Percentiles rank a stretch among this genome's conserved stretches.
phyloP scores from a whole-genome alignment of 1,140 invertebrate species.

The Halesus radiatus region DNA sequence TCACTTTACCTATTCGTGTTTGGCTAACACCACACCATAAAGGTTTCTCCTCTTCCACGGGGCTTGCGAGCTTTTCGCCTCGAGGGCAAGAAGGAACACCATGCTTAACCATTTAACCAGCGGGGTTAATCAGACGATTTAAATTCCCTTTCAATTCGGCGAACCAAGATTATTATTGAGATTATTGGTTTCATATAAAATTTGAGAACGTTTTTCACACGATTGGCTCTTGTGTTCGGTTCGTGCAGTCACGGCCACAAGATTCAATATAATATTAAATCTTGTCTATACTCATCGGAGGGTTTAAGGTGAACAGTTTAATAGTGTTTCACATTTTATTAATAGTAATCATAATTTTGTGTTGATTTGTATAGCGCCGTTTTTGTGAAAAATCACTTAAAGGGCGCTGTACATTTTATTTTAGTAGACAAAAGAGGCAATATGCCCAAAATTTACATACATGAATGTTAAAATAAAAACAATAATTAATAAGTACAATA shows the following conservation, averaged over 20 bases:
- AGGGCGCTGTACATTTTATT: no score
- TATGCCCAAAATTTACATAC: no score
- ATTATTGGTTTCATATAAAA: constrained; percentile 1
- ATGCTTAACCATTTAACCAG: constrained; percentile 15
- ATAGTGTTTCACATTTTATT: no score
- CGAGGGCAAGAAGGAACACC: neutral
- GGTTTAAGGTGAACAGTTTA: no score
- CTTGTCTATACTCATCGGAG: no score
- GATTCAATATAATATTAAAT: neutral
- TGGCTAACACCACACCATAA: constrained; percentile 2
- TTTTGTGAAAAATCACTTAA: no score
- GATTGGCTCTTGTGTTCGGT: neutral
- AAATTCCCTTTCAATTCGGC: constrained; percentile 23
- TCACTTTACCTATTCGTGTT: constrained; percentile 1
- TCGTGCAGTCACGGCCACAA: neutral
- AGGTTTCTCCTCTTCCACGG: neutral
- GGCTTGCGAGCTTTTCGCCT: neutral
- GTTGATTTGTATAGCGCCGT: no score
- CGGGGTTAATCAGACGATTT: constrained; percentile 25
- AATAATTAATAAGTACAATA: no score
- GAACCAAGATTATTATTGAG: constrained; percentile 13
- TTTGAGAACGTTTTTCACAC: neutral
- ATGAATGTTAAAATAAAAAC: no score
- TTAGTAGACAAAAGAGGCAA: no score
- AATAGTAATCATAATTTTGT: no score